Evolutionary conservation across 2,888 invertebrate species (phyloP), one percentile per base, ranked within the genome.

Genomic region (Xylophagus ater): DNA sequence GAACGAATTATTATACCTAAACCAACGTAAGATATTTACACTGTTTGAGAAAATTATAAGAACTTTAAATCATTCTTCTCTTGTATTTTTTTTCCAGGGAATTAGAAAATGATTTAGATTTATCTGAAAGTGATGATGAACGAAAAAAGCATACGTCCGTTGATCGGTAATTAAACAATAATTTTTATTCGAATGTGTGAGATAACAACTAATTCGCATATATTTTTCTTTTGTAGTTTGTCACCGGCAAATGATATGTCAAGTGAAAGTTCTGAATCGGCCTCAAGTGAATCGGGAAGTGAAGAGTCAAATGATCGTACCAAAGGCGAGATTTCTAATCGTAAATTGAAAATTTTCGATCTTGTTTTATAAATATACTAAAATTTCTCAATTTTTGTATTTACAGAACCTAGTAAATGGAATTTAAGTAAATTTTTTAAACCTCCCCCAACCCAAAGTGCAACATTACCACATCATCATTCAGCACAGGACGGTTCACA

Each of bases 111-210:
- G 84, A 85, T 65, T 70, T 85, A 50, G 76, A 76, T 43, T 62
- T 85, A 42, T 83, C 85, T 13, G 85, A 84, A 59, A 85, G 84
- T 54, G 85, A 86, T 51, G 84, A 85, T 55, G 83, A 84, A 40
- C 60, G 61, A 19, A 62, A 62, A 40, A 65, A 67, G 51, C 59
- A 66, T 48, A 58, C 60, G 30, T 35, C 48, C 43, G 54, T 58
- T 47, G 62, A 60, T 52, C 65, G 56, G 63, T 63, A 55, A 56
- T 59, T 53, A 24, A 18, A 29, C n/a, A 4, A 17, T 25, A 5
- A 20, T 8, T 33, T 39, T n/a, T 30, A 28, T 28, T 28, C 18
- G 13, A 8, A 7, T 18, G 14, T 6, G 5, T 30, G 31, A 8
- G 18, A 30, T n/a, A n/a, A n/a, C n/a, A n/a, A n/a, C n/a, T n/a